Base-by-base conservation (phyloP, 1,140 invertebrate species). In the Drosophila lacteicornis region DNA sequence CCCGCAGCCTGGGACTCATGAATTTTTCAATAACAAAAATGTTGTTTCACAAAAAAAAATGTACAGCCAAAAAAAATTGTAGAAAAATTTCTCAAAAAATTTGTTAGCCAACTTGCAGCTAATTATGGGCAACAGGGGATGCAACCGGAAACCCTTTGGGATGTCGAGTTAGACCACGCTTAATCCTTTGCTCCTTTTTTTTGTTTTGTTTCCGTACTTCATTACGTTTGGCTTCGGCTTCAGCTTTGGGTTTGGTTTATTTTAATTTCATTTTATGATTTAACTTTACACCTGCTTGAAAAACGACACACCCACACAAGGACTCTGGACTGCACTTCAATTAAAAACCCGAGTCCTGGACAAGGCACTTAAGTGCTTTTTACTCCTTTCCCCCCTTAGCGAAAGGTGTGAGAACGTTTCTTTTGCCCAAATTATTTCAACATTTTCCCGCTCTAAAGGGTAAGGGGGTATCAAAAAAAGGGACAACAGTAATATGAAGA, bases 221-320 rank as follows among this genome's bases (percentile, higher is more conserved):
- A 88, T 88, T 90, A 87, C 85, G 75, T 88, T 88, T 83, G 73
- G 71, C 66, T 60, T 57, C 30, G 36, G 57, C 53, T 88, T 88
- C 80, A 47, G 62, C 59, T 65, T 51, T 25, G 49, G 65, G 47
- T 90, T 85, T 74, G 80, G 75, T 91, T 92, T 92, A 91, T 88
- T 90, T 92, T 92, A 91, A 92, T 92, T 92, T 91, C 84, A 82
- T 92, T 92, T 92, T 92, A 83, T 88, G 87, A 92, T 92, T 92
- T 90, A 92, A 92, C 91, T 92, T 92, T 92, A 92, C 91, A 92
- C 91, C 91, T 92, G 91, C 74, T 87, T 67, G 61, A 67, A 63
- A 73, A 70, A 75, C 42, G 73, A 67, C 68, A 62, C 45, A 61
- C 63, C 43, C 50, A 60, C 58, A 60, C 45, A 57, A 66, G 51